These are phyloP conservation scores for Hirtodrosophila cameraria DNA, from an alignment of 2,888 invertebrate genomes.

Conservation along the genomic window DNA sequence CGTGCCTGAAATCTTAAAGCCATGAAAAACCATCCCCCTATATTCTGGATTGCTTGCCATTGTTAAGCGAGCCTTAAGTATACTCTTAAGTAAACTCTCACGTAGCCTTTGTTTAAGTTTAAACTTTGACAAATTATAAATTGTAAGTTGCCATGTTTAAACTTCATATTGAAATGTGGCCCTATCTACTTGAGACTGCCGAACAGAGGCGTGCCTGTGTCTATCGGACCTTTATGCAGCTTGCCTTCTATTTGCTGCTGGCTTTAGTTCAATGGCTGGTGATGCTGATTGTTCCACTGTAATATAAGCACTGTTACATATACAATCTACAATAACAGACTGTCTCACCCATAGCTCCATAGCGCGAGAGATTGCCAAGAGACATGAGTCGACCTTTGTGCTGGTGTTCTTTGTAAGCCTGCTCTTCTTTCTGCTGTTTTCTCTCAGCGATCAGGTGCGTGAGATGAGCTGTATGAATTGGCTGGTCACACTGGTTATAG, in stretches of 20 bases:
- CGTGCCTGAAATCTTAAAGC: background rate
- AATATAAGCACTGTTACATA: background rate
- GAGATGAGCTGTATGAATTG: conserved; percentile 26
- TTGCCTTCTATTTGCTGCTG: conserved; percentile 2
- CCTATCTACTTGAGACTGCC: conserved; percentile 19
- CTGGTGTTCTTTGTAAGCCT: conserved; percentile 38
- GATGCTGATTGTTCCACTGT: conserved; percentile 16
- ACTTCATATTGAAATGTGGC: conserved; percentile 16
- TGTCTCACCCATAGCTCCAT: background rate
- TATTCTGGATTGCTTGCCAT: too few relatives aligned
- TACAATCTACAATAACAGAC: background rate
- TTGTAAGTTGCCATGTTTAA: conserved; percentile 46
- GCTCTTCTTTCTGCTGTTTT: conserved; percentile 30
- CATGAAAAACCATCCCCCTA: too few relatives aligned
- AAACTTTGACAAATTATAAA: conserved; percentile 7
- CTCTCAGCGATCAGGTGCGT: conserved; percentile 25
- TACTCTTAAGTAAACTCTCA: too few relatives aligned
- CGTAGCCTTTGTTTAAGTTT: conserved; percentile 2
- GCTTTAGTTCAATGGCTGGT: conserved; percentile 42
- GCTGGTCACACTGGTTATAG: conserved; percentile 22
- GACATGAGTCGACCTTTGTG: conserved; percentile 30
- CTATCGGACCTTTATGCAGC: background rate
- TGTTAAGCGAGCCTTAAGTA: background rate
- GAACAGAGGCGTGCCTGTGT: conserved; percentile 26
- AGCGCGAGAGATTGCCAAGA: background rate